A percentile compares a stretch with the other conserved stretches of the same genome.
phyloP scores from a whole-genome alignment of 2,888 invertebrate genomes.

The Synergus umbraculus region DNA sequence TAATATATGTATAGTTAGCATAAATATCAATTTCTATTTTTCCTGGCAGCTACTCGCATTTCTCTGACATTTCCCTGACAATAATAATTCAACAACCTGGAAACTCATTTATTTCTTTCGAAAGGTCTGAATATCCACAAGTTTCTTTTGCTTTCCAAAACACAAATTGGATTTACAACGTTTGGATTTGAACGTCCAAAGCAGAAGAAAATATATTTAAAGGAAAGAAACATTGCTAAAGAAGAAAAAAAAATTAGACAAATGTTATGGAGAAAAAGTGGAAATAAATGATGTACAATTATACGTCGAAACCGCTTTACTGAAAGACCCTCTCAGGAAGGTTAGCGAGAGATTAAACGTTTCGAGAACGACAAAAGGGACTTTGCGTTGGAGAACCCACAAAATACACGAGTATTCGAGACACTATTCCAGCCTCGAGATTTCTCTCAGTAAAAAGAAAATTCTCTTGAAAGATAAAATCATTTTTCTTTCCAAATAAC shows the following conservation, averaged over 20 bases:
- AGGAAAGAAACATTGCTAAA: not conserved
- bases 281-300: conserved; percentile 2
- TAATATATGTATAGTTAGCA: no score
- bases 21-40: no score
- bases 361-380: not conserved
- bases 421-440: not conserved
- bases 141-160: not conserved
- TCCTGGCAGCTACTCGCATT: no score
- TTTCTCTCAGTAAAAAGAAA: not conserved
- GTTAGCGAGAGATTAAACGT: not conserved
- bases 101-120: not conserved
- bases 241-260: not conserved
- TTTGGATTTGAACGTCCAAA: not conserved
- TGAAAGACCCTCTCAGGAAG: not conserved
- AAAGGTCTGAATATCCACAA: not conserved
- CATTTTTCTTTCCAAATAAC: not conserved
- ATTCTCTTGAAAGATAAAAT: not conserved
- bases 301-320: not conserved
- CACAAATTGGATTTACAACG: not conserved
- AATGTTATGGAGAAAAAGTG: not conserved
- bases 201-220: not conserved
- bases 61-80: no score
- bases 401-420: not conserved
- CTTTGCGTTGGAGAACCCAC: not conserved
- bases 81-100: no score